Evolutionary conservation across 2,888 invertebrate genomes (phyloP).

Genomic region (Athetis lepigone): DNA sequence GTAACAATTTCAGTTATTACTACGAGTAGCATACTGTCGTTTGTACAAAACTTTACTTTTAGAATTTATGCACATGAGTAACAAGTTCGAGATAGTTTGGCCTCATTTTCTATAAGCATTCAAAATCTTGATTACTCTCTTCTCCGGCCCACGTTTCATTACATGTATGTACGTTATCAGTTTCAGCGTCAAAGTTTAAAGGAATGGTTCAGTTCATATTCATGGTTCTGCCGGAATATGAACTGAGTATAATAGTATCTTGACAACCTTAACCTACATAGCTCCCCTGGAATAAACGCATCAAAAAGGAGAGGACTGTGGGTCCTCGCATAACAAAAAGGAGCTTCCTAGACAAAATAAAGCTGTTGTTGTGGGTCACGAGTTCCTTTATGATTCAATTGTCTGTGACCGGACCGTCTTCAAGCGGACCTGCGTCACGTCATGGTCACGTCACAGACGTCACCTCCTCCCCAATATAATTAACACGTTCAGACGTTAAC

Average conservation of each 20-base stretch:
- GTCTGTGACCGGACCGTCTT: constrained; percentile 75
- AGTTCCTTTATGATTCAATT: constrained; percentile 86
- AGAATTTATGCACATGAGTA: too few species aligned
- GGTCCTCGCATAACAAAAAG: constrained; percentile 22
- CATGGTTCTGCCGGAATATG: not conserved
- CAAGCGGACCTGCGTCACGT: constrained; percentile 80
- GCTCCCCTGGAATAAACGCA: constrained; percentile 21
- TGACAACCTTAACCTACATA: constrained; percentile 38
- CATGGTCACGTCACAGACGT: constrained; percentile 64
- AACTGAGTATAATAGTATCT: constrained; percentile 29
- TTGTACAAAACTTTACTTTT: not conserved
- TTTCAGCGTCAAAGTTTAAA: not conserved
- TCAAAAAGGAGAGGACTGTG: constrained; percentile 14
- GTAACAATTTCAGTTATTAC: constrained; percentile 13
- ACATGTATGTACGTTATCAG: too few species aligned
- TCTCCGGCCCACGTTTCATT: not conserved
- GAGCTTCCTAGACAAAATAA: constrained; percentile 49
- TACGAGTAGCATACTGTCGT: not conserved
- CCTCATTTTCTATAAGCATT: not conserved
- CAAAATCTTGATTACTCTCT: not conserved
- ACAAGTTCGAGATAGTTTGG: too few species aligned
- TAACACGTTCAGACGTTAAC: constrained; percentile 71
- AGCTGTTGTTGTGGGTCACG: constrained; percentile 68
- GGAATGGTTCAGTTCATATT: constrained; percentile 22
- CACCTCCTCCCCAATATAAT: constrained; percentile 74